These are phyloP conservation scores for Neodiprion pinetum DNA, from an alignment of 1,140 invertebrate genomes.

Conservation along the genomic window DNA sequence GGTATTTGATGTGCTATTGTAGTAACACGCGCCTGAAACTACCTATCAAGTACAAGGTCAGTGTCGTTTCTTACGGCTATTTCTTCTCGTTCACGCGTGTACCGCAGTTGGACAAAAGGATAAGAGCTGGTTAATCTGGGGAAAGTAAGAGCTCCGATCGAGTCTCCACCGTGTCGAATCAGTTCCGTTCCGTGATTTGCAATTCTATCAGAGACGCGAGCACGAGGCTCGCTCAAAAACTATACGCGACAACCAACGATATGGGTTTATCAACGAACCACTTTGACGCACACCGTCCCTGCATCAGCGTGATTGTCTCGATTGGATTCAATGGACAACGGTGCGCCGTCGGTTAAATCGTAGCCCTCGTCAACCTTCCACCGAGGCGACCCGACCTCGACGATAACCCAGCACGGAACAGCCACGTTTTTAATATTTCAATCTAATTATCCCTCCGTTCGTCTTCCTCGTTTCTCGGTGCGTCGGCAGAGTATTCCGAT, in stretches of 20 bases:
- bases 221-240: neutral
- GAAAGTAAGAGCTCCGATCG: neutral
- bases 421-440: neutral
- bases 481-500: neutral
- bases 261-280: neutral
- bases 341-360: slow-evolving; percentile 36
- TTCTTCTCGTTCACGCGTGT: neutral
- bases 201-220: neutral
- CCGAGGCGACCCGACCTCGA: neutral
- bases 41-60: neutral
- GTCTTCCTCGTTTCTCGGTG: neutral
- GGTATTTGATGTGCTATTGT: too few relatives aligned
- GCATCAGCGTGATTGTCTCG: slow-evolving; percentile 42
- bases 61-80: neutral
- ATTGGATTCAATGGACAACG: slow-evolving; percentile 48
- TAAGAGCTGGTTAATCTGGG: neutral
- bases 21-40: too few relatives aligned
- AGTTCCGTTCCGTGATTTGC: neutral
- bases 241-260: neutral
- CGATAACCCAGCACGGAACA: neutral
- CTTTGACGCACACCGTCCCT: slow-evolving; percentile 22
- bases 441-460: neutral
- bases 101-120: neutral
- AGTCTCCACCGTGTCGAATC: neutral
- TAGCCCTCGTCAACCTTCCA: neutral